Percentiles rank a stretch among this genome's conserved stretches.
Conservation (phyloP, 2,797 vertebrate genomes). For the Clarias pachynema region DNA sequence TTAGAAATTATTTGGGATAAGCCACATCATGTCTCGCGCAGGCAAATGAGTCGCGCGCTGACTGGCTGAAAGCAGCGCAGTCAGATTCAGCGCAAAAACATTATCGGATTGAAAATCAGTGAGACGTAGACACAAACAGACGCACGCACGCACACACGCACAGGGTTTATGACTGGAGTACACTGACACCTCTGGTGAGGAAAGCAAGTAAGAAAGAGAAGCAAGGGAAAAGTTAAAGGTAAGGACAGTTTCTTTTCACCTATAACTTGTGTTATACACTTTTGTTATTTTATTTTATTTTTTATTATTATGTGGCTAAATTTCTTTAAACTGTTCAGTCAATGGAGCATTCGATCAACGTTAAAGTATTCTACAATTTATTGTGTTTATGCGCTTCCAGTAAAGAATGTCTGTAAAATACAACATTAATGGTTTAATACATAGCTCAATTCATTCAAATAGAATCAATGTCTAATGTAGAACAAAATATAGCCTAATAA, state of each 20-base stretch:
- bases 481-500: not conserved
- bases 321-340: no score
- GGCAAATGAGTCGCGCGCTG: conserved; percentile 72
- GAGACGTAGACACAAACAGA: conserved; percentile 67
- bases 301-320: not conserved
- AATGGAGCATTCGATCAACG: not conserved
- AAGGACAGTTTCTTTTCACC: not conserved
- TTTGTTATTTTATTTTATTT: not conserved
- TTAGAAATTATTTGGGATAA: not conserved
- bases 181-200: not conserved
- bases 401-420: not conserved
- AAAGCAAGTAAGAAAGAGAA: not conserved
- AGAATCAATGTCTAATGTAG: not conserved
- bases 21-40: conserved; percentile 43
- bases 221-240: not conserved
- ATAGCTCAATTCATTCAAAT: no score
- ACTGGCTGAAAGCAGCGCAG: conserved; percentile 76
- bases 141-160: conserved; percentile 62
- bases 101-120: conserved; percentile 86
- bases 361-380: not conserved
- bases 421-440: not conserved
- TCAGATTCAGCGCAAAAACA: conserved; percentile 75
- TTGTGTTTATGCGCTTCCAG: not conserved
- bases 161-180: conserved; percentile 59
- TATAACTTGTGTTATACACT: no score